Conservation (phyloP, 37 sponge, comb jelly and placozoan species). For the Spongilla lacustris region DNA sequence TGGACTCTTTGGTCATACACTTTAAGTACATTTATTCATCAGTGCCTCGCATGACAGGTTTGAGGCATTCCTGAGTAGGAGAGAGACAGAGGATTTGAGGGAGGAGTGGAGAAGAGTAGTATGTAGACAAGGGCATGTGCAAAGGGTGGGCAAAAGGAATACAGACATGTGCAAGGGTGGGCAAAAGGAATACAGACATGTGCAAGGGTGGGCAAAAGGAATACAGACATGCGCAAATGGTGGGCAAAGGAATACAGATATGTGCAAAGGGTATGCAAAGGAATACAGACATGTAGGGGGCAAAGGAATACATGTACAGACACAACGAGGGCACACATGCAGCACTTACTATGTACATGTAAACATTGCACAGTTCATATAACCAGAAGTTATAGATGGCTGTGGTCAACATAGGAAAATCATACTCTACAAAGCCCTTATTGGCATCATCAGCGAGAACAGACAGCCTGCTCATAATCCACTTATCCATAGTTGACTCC, state of each 20-base stretch:
- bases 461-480: slow-evolving; percentile 92
- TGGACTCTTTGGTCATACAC: slow-evolving; percentile 33
- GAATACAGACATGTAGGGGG: too few species aligned
- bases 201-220: too few species aligned
- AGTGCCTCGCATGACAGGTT: slow-evolving; percentile 79
- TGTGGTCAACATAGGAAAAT: slow-evolving; percentile 87
- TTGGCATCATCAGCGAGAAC: slow-evolving; percentile 76
- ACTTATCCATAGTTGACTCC: slow-evolving; percentile 76
- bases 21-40: slow-evolving; percentile 61
- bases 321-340: too few species aligned
- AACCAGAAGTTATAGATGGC: slow-evolving; percentile 99
- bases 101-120: too few species aligned
- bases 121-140: too few species aligned
- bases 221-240: too few species aligned
- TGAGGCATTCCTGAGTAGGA: slow-evolving; percentile 79
- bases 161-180: too few species aligned
- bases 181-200: too few species aligned
- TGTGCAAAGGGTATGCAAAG: background rate
- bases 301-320: too few species aligned
- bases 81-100: too few species aligned
- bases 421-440: slow-evolving; percentile 87
- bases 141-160: too few species aligned
- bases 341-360: slow-evolving; percentile 75
- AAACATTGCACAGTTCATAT: slow-evolving; percentile 98
- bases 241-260: too few species aligned